These are phyloP conservation scores for Neoascia interrupta DNA, from an alignment of 2,888 invertebrate species.

Conservation along the genomic window DNA sequence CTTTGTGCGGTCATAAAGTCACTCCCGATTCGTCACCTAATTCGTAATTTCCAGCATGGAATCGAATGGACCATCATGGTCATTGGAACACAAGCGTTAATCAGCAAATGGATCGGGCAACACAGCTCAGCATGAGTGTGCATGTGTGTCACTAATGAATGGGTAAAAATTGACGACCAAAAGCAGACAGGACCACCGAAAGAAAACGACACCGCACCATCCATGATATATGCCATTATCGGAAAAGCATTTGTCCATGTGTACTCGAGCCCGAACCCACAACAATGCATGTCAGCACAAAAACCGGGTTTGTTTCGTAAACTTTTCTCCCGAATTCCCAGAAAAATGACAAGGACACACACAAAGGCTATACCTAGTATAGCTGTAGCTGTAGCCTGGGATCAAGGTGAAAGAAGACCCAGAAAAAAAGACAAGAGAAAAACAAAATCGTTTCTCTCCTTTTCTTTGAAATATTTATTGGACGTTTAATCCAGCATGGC, in stretches of 20 bases:
- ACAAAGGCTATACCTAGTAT: no score
- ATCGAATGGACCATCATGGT: no score
- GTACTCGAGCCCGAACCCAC: neutral
- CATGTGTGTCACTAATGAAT: conserved; percentile 29
- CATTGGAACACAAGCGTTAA: no score
- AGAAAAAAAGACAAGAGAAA: neutral
- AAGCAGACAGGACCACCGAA: neutral
- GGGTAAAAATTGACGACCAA: conserved; percentile 8
- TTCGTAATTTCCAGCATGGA: no score
- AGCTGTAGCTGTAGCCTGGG: no score
- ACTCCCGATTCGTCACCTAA: no score
- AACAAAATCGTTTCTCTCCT: conserved; percentile 34
- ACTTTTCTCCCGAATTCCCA: conserved; percentile 28
- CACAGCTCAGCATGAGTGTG: no score
- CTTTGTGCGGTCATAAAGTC: no score
- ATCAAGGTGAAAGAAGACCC: neutral
- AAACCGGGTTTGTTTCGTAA: conserved; percentile 40
- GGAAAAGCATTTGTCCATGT: conserved; percentile 4
- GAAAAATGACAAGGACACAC: conserved; percentile 4
- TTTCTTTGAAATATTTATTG: conserved; percentile 63
- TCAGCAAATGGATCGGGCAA: no score
- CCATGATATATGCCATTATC: conserved; percentile 36
- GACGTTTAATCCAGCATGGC: conserved; percentile 53
- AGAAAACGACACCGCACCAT: no score
- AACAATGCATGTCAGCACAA: conserved; percentile 44